Percentiles rank a stretch among this genome's conserved stretches.
phyloP scores from a whole-genome alignment of 2,888 invertebrate genomes.

The Eugnorisma glareosa region DNA sequence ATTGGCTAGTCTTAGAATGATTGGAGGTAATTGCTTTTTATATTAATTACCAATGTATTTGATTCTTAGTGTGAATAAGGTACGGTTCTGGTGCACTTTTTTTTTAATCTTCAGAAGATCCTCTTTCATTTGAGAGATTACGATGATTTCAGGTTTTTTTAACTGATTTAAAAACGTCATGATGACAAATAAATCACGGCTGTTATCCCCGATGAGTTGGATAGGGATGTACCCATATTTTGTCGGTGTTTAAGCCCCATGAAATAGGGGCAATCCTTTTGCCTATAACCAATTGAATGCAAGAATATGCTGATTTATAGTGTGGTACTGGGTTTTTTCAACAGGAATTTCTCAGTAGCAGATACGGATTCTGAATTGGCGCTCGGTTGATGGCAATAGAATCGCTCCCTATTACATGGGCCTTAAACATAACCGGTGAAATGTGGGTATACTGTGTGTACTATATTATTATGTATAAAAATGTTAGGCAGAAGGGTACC shows the following conservation, averaged over 20 bases:
- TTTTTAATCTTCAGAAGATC: not conserved
- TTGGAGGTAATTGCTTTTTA: slow-evolving; percentile 47
- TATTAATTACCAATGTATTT: slow-evolving; percentile 38
- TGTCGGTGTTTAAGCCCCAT: not conserved
- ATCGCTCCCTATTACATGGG: no score
- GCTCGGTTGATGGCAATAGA: no score
- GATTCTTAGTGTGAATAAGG: slow-evolving; percentile 1
- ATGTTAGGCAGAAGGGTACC: no score
- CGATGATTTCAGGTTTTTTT: not conserved
- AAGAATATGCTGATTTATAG: not conserved
- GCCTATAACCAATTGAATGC: not conserved
- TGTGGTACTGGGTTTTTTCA: no score
- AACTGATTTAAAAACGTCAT: not conserved
- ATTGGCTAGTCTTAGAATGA: slow-evolving; percentile 58
- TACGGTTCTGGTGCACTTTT: not conserved
- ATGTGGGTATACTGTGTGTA: no score
- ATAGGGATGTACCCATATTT: not conserved
- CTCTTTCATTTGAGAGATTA: not conserved
- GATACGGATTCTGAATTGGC: no score
- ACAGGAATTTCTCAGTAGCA: no score
- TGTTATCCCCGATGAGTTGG: no score
- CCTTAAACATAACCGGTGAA: no score
- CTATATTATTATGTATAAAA: no score
- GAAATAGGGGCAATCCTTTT: not conserved
- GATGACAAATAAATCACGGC: not conserved